Conservation (phyloP, 1,140 invertebrate genomes). For the Pogonus chalceus region DNA sequence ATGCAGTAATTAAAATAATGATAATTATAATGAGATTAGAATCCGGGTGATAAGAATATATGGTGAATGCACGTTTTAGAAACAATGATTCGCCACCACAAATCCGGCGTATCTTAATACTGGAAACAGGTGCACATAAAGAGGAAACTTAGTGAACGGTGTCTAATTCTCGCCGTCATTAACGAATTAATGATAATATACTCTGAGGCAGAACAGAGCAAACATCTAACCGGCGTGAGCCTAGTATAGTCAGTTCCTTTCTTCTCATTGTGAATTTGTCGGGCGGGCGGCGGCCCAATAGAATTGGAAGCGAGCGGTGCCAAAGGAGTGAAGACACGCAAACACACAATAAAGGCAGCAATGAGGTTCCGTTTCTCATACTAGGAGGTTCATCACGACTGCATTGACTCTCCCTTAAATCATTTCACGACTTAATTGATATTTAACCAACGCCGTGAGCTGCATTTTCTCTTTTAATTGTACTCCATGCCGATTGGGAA, state of each 20-base stretch:
- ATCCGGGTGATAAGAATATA: no score
- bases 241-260: no score
- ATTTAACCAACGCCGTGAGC: background rate
- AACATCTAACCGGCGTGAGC: background rate
- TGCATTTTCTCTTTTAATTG: no score
- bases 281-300: no score
- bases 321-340: background rate
- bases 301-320: no score
- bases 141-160: background rate
- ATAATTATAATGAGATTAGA: no score
- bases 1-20: no score
- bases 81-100: no score
- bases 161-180: background rate
- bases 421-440: background rate
- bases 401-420: background rate
- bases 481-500: no score
- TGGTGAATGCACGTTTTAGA: no score
- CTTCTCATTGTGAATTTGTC: background rate
- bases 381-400: background rate
- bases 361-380: background rate
- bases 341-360: background rate
- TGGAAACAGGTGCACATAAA: background rate
- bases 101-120: no score
- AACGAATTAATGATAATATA: background rate
- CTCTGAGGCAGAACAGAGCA: background rate